Evolutionary conservation across 2,797 vertebrate genomes (phyloP).

Genomic region (Sebastes diaconus): DNA sequence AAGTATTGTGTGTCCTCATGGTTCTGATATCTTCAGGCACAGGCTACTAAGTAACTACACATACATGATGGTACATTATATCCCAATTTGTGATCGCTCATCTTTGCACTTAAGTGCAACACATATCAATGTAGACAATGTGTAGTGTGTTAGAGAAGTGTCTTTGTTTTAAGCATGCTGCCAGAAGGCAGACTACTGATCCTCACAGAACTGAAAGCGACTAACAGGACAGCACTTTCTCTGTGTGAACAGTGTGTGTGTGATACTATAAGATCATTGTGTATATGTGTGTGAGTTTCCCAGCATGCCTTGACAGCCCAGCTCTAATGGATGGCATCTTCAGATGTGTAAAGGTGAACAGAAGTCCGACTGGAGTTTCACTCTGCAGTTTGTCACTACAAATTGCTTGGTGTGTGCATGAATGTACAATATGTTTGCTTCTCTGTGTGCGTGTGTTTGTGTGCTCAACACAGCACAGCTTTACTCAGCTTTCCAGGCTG

Average conservation of each 20-base stretch:
- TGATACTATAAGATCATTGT: background rate
- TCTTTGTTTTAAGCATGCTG: constrained; percentile 11
- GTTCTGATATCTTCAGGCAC: background rate
- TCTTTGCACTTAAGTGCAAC: background rate
- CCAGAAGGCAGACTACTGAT: background rate
- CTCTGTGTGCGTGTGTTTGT: background rate
- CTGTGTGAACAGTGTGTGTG: background rate
- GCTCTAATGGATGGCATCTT: constrained; percentile 55
- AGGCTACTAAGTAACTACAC: background rate
- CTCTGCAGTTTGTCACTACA: constrained; percentile 60
- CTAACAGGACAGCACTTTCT: constrained; percentile 6
- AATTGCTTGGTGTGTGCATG: constrained; percentile 22
- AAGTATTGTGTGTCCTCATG: background rate
- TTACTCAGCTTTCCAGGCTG: background rate
- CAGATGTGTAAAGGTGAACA: constrained; percentile 58
- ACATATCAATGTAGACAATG: background rate
- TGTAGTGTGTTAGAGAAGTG: background rate
- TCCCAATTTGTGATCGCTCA: background rate
- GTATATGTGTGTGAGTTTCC: constrained; percentile 23
- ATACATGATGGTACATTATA: background rate
- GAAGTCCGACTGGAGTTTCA: constrained; percentile 46
- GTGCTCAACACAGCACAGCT: background rate
- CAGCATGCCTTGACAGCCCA: constrained; percentile 43
- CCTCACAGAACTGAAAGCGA: background rate
- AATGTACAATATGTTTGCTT: background rate